Percentiles rank a stretch among this genome's conserved stretches.
These are phyloP conservation scores for Acheta domesticus DNA, from an alignment of 2,888 invertebrate species.

Conservation along the genomic window DNA sequence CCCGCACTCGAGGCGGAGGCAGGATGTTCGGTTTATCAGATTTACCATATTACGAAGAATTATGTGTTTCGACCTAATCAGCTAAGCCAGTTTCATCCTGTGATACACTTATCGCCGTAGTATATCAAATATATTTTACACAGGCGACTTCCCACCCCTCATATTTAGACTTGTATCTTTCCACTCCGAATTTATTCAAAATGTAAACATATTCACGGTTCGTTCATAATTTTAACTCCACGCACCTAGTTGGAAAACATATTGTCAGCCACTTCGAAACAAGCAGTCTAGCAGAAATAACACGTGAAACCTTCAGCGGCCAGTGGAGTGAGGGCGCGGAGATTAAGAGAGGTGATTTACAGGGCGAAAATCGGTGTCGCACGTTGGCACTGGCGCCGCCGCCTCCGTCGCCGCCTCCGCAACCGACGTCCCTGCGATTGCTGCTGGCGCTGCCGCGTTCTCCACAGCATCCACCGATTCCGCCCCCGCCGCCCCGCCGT, in stretches of 20 bases:
- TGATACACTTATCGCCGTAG: not conserved
- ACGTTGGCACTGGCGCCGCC: not conserved
- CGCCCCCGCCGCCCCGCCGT: no score
- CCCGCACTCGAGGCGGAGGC: not conserved
- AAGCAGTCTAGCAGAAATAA: slow-evolving; percentile 18
- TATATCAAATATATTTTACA: not conserved
- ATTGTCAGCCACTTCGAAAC: not conserved
- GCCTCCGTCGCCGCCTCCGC: not conserved
- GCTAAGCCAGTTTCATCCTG: not conserved
- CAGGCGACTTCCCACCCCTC: not conserved
- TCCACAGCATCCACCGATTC: not conserved
- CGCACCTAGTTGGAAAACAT: not conserved
- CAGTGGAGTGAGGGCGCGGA: not conserved
- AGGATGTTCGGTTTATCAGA: not conserved
- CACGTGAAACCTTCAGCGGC: not conserved
- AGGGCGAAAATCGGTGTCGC: slow-evolving; percentile 8
- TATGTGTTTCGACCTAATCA: not conserved
- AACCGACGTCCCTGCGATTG: not conserved
- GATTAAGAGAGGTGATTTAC: slow-evolving; percentile 7
- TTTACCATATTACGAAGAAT: not conserved
- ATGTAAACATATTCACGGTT: not conserved
- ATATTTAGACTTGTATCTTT: slow-evolving; percentile 7
- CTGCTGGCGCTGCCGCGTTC: not conserved
- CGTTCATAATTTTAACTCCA: not conserved
- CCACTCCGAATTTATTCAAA: not conserved